Percentiles rank a stretch among this genome's conserved stretches.
phyloP scores from a whole-genome alignment of 2,797 vertebrate species.

The Eulemur mongoz region DNA sequence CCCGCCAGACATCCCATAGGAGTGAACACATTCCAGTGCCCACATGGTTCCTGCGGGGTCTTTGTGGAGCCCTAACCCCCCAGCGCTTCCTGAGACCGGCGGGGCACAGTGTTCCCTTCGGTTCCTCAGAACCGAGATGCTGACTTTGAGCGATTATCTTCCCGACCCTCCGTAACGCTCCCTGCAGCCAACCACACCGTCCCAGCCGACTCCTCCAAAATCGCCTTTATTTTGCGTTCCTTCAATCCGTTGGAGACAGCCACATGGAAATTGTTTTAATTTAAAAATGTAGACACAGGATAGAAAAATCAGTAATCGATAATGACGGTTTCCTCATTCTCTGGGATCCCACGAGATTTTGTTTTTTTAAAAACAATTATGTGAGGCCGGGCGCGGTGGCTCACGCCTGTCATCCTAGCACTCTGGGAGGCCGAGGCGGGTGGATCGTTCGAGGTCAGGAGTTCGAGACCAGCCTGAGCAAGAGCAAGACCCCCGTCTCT shows the following conservation, averaged over 20 bases:
- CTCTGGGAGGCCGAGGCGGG: too few species aligned
- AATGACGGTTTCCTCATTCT: rapidly evolving
- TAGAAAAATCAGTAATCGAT: rapidly evolving
- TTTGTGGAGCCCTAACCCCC: rapidly evolving
- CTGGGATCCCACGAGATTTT: not conserved
- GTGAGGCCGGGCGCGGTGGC: too few species aligned
- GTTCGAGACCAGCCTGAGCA: too few species aligned
- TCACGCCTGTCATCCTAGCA: too few species aligned
- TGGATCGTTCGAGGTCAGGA: too few species aligned
- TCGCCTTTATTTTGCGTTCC: too few species aligned
- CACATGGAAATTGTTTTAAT: rapidly evolving
- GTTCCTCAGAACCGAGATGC: too few species aligned
- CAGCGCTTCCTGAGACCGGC: rapidly evolving
- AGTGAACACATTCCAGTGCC: rapidly evolving
- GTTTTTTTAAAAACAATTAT: not conserved
- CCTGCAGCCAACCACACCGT: rapidly evolving
- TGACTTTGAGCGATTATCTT: rapidly evolving
- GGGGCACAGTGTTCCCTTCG: rapidly evolving
- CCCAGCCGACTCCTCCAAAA: too few species aligned
- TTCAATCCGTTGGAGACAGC: rapidly evolving
- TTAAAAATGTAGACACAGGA: rapidly evolving
- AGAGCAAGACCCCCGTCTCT: too few species aligned
- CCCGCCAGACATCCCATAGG: rapidly evolving
- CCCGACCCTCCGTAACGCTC: rapidly evolving
- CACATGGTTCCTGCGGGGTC: rapidly evolving